Evolutionary conservation across 2,888 invertebrate species (phyloP), one percentile per base, ranked within the genome.

Genomic region (Eupeodes luniger): DNA sequence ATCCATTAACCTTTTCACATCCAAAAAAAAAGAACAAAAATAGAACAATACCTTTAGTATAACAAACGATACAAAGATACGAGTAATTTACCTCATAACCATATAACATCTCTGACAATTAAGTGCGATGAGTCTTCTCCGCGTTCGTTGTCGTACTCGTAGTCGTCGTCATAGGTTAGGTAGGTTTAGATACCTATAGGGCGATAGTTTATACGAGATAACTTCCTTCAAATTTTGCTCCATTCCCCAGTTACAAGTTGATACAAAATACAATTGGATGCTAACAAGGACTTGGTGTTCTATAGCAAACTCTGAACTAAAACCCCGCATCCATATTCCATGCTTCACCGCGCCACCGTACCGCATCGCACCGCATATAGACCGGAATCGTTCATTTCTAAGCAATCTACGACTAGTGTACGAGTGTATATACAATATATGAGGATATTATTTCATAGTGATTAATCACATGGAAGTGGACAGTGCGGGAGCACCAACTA

Each of bases 361-460:
- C 40, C 40, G 19, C 19, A 36, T 5, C 36, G 36, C 36, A 36
- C 5, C 36, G 40, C 40, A 40, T 27, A 27, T 27, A 40, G 40
- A 70, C 78, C 82, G 82, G 81, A 81, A 82, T 82, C 47, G 59
- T 51, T 70, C 70, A 82, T 74, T 62, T 69, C 79, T 62, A 86
- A 79, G 72, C 72, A 59, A 61, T n/a, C 70, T 59, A 70, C 69
- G 4, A 64, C 47, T 12, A 14, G 40, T 40, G 40, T 34, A 19
- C 4, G 27, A 11, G 10, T 27, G 27, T 12, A 11, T 27, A 51
- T 79, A 27, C 44, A 74, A 44, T 62, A 69, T 47, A 14, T 27
- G 59, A 70, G 81, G 75, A 88, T 88, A 85, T 88, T 88, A 88
- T 88, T 88, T 88, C 85, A 88, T 85, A 78, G 88, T 81, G 88